Conservation (phyloP, 2,797 vertebrate genomes). For the Craterocephalus amniculus region DNA sequence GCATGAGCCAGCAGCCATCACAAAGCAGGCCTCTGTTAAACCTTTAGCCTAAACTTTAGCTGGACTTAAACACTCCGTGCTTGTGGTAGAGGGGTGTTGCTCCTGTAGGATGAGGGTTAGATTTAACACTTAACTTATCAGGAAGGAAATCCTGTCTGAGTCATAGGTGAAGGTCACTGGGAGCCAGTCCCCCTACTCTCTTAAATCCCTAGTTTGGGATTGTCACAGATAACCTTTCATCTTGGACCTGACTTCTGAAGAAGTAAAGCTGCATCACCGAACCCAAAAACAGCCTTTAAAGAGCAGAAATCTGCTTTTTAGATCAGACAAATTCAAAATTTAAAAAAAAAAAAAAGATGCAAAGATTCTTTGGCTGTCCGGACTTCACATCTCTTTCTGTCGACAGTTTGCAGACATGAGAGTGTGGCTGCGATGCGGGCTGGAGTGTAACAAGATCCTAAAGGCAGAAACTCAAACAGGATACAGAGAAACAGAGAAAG, state of each 20-base stretch:
- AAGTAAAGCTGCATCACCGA: conserved; percentile 22
- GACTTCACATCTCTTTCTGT: conserved; percentile 62
- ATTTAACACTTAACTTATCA: conserved; percentile 68
- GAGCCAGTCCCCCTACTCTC: conserved; percentile 59
- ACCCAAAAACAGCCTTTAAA: conserved; percentile 30
- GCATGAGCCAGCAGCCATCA: conserved; percentile 63
- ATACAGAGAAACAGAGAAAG: conserved; percentile 42
- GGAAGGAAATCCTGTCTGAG: conserved; percentile 75
- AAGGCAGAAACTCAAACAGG: conserved; percentile 59
- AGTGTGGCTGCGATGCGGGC: conserved; percentile 68
- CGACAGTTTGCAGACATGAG: conserved; percentile 69
- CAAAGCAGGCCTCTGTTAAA: conserved; percentile 65
- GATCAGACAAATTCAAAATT: conserved; percentile 35
- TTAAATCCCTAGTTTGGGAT: conserved; percentile 64
- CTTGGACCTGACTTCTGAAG: conserved; percentile 34
- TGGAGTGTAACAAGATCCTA: conserved; percentile 75
- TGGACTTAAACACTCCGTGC: conserved; percentile 37
- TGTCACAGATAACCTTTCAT: conserved; percentile 67
- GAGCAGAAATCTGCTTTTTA: conserved; percentile 23
- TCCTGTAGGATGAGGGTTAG: conserved; percentile 63
- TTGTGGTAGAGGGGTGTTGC: conserved; percentile 35
- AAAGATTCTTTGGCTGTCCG: conserved; percentile 40
- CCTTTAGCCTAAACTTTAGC: conserved; percentile 40
- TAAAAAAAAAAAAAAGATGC: conserved; percentile 22
- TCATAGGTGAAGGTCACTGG: conserved; percentile 49